Percentiles rank a stretch among this genome's conserved stretches.
Evolutionary conservation across 1,140 invertebrate species (phyloP).

Genomic region (Caenorhabditis brenneri): DNA sequence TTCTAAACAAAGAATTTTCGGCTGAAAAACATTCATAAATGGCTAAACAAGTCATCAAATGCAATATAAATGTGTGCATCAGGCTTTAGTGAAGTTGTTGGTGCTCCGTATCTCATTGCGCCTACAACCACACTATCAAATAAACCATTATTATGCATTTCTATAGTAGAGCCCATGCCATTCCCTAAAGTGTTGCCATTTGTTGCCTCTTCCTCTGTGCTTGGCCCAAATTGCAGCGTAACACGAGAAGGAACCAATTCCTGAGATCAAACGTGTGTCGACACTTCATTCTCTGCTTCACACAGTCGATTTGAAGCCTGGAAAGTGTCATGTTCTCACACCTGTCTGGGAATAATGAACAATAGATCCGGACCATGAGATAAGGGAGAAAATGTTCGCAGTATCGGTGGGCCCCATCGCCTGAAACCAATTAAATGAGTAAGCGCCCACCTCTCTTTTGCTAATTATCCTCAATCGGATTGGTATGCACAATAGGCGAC

Average conservation of each 20-base stretch:
- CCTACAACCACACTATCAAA: constrained; percentile 39
- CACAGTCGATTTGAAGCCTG: background rate
- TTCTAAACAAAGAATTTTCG: background rate
- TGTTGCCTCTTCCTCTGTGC: background rate
- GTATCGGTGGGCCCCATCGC: constrained; percentile 21
- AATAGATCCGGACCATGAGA: constrained; percentile 14
- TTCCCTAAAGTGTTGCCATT: constrained; percentile 21
- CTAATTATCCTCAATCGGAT: constrained; percentile 42
- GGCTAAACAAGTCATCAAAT: constrained; percentile 43
- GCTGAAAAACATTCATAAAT: constrained; percentile 28
- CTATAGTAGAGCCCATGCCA: constrained; percentile 37
- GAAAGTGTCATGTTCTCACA: background rate
- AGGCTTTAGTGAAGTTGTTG: background rate
- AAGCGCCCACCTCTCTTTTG: background rate
- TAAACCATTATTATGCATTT: constrained; percentile 44
- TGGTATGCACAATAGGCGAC: constrained; percentile 37
- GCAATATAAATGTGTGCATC: constrained; percentile 38
- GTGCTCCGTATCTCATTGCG: background rate
- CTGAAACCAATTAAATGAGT: constrained; percentile 31
- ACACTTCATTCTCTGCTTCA: background rate
- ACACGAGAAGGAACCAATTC: constrained; percentile 11
- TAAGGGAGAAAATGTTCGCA: background rate
- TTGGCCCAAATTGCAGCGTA: background rate
- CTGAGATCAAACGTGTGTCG: background rate
- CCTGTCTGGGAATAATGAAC: background rate